Percentiles rank a stretch among this genome's conserved stretches.
Evolutionary conservation across 2,888 invertebrate genomes (phyloP).

Genomic region (Drosophila picticornis): DNA sequence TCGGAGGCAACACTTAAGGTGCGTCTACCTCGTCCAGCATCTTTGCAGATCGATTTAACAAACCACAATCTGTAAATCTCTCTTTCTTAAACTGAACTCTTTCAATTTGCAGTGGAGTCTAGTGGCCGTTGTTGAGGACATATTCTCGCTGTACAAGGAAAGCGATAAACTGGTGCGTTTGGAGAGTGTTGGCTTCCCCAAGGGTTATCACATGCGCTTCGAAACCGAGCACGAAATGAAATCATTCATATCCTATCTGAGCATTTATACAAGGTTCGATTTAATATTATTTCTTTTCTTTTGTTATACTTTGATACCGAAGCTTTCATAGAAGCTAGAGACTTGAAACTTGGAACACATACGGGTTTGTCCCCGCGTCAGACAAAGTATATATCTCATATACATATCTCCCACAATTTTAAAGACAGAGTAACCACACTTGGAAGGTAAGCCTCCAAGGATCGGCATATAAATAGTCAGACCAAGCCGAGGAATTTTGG

Average conservation of each 20-base stretch:
- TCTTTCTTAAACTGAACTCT: background rate
- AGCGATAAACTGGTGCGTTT: slow-evolving; percentile 90
- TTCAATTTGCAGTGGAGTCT: slow-evolving; percentile 88
- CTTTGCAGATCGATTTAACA: background rate
- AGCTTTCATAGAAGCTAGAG: too few species aligned
- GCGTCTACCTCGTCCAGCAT: slow-evolving; percentile 75
- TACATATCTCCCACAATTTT: too few species aligned
- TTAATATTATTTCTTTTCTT: background rate
- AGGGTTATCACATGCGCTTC: slow-evolving; percentile 83
- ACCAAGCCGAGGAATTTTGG: too few species aligned
- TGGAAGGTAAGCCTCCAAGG: too few species aligned
- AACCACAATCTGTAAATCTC: background rate
- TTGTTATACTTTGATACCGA: too few species aligned
- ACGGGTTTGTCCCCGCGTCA: too few species aligned
- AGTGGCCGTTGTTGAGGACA: slow-evolving; percentile 92
- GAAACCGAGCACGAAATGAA: slow-evolving; percentile 86
- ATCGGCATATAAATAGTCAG: too few species aligned
- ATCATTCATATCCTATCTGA: slow-evolving; percentile 92
- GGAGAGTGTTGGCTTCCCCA: slow-evolving; percentile 87
- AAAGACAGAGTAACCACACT: too few species aligned
- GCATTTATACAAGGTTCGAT: slow-evolving; percentile 92
- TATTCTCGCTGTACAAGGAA: slow-evolving; percentile 92
- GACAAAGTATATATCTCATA: too few species aligned
- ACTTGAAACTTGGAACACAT: too few species aligned
- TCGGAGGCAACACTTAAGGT: slow-evolving; percentile 86